These are phyloP conservation scores for Hoplodrina ambigua DNA, from an alignment of 2,888 invertebrate genomes.

Conservation along the genomic window DNA sequence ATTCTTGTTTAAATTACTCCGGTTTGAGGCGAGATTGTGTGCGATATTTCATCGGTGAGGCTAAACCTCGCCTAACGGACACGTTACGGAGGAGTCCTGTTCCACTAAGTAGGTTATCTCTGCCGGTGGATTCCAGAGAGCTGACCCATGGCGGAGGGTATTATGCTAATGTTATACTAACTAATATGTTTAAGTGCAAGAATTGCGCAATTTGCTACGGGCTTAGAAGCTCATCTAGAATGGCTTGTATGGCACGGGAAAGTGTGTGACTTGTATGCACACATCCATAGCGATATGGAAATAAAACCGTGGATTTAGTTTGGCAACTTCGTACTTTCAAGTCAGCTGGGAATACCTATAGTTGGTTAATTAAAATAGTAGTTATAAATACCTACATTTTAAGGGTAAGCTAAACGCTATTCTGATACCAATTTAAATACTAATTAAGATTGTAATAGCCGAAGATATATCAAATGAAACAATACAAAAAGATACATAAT, in stretches of 20 bases:
- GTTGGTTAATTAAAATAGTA: background rate
- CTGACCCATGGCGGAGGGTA: conserved; percentile 24
- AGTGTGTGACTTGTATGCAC: background rate
- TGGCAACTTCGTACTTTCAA: conserved; percentile 6
- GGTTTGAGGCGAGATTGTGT: conserved; percentile 53
- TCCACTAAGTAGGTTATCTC: conserved; percentile 55
- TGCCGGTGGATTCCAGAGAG: conserved; percentile 18
- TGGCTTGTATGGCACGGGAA: conserved; percentile 11
- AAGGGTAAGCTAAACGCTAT: background rate
- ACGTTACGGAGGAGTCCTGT: conserved; percentile 42
- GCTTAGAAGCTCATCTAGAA: conserved; percentile 23
- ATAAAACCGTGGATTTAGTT: conserved; percentile 12
- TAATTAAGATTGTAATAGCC: conserved; percentile 17
- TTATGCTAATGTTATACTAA: conserved; percentile 50
- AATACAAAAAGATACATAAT: conserved; percentile 2
- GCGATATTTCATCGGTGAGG: conserved; percentile 55
- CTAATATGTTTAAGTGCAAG: conserved; percentile 59
- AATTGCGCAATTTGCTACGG: conserved; percentile 52
- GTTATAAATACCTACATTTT: background rate
- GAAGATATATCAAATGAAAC: conserved; percentile 3
- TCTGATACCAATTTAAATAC: background rate
- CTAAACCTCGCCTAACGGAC: conserved; percentile 49
- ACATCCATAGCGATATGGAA: background rate
- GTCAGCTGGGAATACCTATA: background rate
- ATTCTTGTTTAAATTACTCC: conserved; percentile 61